Conservation (phyloP, 2,113 vertebrate genomes). For the Poicephalus meyeri region DNA sequence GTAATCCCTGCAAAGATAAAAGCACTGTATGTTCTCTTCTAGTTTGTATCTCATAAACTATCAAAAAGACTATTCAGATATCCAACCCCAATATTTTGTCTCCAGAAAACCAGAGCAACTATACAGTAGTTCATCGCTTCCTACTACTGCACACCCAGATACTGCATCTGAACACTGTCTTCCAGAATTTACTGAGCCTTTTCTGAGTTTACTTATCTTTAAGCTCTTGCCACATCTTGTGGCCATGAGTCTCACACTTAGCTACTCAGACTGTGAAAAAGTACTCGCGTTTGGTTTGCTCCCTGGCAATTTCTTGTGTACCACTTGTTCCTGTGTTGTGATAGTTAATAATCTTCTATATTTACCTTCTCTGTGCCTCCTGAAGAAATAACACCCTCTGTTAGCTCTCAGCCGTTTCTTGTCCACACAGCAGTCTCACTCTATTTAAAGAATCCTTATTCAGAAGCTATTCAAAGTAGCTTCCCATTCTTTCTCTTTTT, state of each 20-base stretch:
- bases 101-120: neutral
- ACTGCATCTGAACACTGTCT: neutral
- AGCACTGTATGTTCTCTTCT: neutral
- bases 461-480: neutral
- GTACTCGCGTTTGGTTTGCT: neutral
- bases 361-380: neutral
- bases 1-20: neutral
- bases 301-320: fast-evolving
- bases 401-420: neutral
- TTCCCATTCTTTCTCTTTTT: neutral
- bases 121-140: neutral
- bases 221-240: neutral
- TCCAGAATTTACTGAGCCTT: neutral
- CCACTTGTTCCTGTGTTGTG: neutral
- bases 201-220: neutral
- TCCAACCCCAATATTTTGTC: neutral
- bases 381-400: neutral
- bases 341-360: neutral
- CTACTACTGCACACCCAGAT: neutral
- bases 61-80: neutral
- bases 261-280: neutral
- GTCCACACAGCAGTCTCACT: neutral
- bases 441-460: neutral
- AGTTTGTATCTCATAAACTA: neutral
- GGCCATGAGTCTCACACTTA: neutral